Evolutionary conservation across 1,140 invertebrate species (phyloP).

Genomic region (Thereuonema tuberculata): DNA sequence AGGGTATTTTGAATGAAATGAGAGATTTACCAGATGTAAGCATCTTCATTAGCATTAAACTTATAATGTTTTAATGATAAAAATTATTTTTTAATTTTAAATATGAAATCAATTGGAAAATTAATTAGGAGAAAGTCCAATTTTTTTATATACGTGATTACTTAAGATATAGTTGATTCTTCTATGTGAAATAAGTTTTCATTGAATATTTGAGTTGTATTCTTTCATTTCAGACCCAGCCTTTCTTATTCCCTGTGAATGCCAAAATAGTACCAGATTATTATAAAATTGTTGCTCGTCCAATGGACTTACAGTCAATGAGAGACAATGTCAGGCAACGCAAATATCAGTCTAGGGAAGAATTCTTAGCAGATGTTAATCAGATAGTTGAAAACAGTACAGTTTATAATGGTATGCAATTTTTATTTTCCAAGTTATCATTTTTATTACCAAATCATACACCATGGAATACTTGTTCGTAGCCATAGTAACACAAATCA

Average conservation of each 20-base stretch:
- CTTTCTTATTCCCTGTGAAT: constrained; percentile 90
- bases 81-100: neutral
- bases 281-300: constrained; percentile 74
- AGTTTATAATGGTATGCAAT: constrained; percentile 66
- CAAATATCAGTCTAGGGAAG: constrained; percentile 83
- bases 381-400: constrained; percentile 92
- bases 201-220: too few relatives aligned
- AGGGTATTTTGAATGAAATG: constrained; percentile 88
- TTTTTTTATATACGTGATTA: too few relatives aligned
- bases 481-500: too few relatives aligned
- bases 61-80: too few relatives aligned
- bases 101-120: neutral
- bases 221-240: constrained; percentile 48
- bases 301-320: constrained; percentile 96
- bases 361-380: constrained; percentile 87
- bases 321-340: constrained; percentile 81
- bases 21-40: constrained; percentile 68
- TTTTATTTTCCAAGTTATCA: constrained; percentile 1
- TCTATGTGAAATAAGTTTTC: too few relatives aligned
- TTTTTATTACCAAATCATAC: too few relatives aligned
- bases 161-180: too few relatives aligned
- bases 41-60: too few relatives aligned
- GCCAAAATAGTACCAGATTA: constrained; percentile 89
- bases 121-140: too few relatives aligned
- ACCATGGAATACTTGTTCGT: too few relatives aligned